Evolutionary conservation across 2,113 vertebrate species (phyloP), one percentile per base, ranked within the genome.

Genomic region (Prolemur simus): DNA sequence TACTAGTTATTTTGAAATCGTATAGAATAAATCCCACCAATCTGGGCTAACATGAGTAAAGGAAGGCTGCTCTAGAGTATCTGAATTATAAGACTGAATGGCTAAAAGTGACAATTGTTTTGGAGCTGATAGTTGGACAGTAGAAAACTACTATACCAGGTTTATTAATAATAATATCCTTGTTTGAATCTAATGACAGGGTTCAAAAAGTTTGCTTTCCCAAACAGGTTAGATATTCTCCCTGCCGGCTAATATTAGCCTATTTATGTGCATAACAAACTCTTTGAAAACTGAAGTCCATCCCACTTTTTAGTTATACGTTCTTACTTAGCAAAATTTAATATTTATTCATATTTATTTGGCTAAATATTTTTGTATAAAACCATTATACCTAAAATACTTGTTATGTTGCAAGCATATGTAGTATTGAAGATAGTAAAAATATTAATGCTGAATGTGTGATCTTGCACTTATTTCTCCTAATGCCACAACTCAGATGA

Each of bases 401-500:
- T 80, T 93, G 63, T 6, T 81, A 68, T 9, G 25, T 85, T 78
- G 64, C 2, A 87, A 27, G 34, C 34, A 2, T 89, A 56, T 68
- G 17, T 97, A 73, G 56, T 89, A 68, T 87, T 86, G 89, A 95
- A 97, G 45, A 29, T 15, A 78, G 58, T 93, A 54, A 87, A 49
- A 91, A 64, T 83, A 58, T 39, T 29, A 91, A 71, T 94, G 96
- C 93, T 83, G 94, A 97, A 95, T 95, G 87, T 98, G 77, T 97
- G 81, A 91, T 45, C 97, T 98, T 98, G 82, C 56, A 80, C 66
- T 94, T 95, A 84, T 58, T 96, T 98, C 94, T 96, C 71, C 95
- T 97, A 93, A 97, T 97, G 89, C 77, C 88, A 69, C 93, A 69
- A 32, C 98, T 97, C 98, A 99, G 99, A 98, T 99, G 98, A 99